Evolutionary conservation across 2,888 invertebrate genomes (phyloP), one percentile per base, ranked within the genome.

Genomic region (Syrista parreyssii): DNA sequence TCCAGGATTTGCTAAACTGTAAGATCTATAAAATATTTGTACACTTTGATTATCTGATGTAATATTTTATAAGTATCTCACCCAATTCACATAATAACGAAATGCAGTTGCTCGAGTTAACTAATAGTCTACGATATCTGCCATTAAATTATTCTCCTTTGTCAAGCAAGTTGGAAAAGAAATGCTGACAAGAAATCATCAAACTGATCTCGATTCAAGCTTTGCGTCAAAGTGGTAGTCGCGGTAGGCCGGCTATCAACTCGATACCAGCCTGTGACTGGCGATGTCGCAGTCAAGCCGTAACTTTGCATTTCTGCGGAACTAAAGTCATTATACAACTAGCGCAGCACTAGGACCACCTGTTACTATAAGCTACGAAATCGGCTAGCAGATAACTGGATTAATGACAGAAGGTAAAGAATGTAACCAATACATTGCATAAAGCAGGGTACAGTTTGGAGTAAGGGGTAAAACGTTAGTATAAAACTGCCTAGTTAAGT

Each of bases 201-300:
- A 9, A 23, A 9, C 6, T 23, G 40, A 40, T 40, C 40, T 40
- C 6, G 23, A 23, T 55, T 55, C 23, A 23, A 55, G 9, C 55
- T 55, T 9, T 55, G 55, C 55, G 55, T 55, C 55, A 55, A 55
- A 55, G 55, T 55, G 23, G 9, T 55, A 55, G 55, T 23, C 1
- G 23, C 23, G 55, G 55, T 6, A 55, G 33, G 32, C 32, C 11
- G 31, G 71, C 12, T 9, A 71, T 33, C 71, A 71, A 35, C 74
- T 23, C 74, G 74, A 74, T 74, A 74, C 74, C 74, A 74, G 74
- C 35, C 74, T 30, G 74, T 74, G 74, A 32, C 74, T 74, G 74
- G 74, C 35, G 35, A n/a, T 74, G 15, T 74, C 74, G 71, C 23
- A 71, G 71, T 71, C 71, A 23, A 33, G 71, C 71, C 71, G 71